Percentiles rank a stretch among this genome's conserved stretches.
Conservation (phyloP, 2,888 invertebrate genomes). For the Eurois occulta region DNA sequence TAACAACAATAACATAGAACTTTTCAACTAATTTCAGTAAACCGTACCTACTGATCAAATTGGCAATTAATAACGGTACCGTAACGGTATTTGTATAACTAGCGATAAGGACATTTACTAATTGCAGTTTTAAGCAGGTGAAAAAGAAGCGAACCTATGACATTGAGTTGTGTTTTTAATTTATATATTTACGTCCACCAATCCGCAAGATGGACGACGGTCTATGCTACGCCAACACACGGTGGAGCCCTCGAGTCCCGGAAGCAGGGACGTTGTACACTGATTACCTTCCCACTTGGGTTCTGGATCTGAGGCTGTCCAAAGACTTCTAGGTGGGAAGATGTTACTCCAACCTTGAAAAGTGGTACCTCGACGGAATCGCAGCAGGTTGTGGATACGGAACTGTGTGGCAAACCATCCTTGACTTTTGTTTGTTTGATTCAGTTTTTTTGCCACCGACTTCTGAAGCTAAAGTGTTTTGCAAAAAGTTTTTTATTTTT, state of each 20-base stretch:
- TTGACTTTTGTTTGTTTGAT: too few species aligned
- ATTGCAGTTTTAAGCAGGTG: not conserved
- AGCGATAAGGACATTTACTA: not conserved
- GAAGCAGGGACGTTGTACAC: too few species aligned
- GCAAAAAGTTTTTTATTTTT: too few species aligned
- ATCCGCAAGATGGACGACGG: not conserved
- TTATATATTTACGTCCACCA: not conserved
- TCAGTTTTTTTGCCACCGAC: too few species aligned
- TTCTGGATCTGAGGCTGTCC: not conserved
- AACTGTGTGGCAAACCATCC: not conserved
- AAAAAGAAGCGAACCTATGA: not conserved
- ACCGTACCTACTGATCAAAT: not conserved
- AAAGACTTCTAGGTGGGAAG: not conserved
- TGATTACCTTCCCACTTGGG: not conserved
- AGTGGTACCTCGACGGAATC: not conserved
- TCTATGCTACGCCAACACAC: not conserved
- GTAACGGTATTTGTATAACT: conserved; percentile 3
- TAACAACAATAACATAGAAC: not conserved
- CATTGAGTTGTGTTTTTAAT: not conserved
- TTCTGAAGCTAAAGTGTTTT: too few species aligned
- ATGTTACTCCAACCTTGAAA: not conserved
- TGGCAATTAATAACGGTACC: not conserved
- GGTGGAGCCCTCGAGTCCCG: not conserved
- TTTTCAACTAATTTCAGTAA: not conserved
- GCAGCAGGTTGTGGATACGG: not conserved